These are phyloP conservation scores for Schizopygopsis malacanthus DNA, from an alignment of 2,797 vertebrate genomes.

Conservation along the genomic window DNA sequence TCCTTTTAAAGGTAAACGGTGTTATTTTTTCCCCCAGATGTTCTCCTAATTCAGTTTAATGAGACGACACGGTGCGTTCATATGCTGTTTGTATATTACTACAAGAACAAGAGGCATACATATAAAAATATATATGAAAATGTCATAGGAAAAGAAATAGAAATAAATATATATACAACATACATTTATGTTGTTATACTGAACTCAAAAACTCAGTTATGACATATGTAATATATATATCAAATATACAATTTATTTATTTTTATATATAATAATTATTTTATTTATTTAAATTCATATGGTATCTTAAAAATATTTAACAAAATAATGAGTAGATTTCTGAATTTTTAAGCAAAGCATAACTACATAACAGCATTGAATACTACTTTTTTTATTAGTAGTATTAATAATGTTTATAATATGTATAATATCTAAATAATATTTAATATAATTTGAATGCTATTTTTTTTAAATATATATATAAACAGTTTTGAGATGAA, in stretches of 20 bases:
- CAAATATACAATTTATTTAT: too few species aligned
- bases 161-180: not conserved
- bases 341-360: too few species aligned
- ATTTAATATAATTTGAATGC: too few species aligned
- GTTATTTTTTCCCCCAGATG: not conserved
- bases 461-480: too few species aligned
- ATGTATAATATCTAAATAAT: too few species aligned
- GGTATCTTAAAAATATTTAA: too few species aligned
- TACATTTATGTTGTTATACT: not conserved
- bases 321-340: too few species aligned
- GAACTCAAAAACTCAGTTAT: not conserved
- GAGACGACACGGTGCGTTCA: not conserved
- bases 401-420: too few species aligned
- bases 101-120: not conserved
- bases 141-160: not conserved
- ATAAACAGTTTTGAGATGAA: not conserved
- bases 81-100: not conserved
- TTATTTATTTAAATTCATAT: too few species aligned
- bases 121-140: not conserved
- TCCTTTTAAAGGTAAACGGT: not conserved
- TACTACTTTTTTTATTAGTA: too few species aligned
- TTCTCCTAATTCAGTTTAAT: not conserved
- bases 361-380: too few species aligned
- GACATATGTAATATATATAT: not conserved
- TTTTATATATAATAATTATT: too few species aligned